Evolutionary conservation across 2,888 invertebrate genomes (phyloP).

Genomic region (Prosapia bicincta): DNA sequence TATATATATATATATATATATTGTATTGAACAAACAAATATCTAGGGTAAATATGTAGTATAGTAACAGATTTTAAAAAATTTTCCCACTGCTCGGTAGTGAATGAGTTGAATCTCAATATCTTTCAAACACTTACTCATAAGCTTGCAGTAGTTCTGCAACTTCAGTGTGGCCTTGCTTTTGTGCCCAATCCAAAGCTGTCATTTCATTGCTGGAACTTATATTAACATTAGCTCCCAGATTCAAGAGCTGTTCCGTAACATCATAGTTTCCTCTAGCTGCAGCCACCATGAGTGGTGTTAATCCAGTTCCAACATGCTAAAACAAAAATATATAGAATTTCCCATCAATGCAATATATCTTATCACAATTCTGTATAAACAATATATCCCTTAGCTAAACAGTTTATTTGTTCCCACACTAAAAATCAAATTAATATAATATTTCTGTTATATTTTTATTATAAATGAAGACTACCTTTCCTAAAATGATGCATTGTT

Average conservation of each 20-base stretch:
- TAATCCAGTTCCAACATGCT: slow-evolving; percentile 60
- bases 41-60: too few relatives aligned
- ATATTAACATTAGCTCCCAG: slow-evolving; percentile 62
- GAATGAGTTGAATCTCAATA: too few relatives aligned
- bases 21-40: neutral
- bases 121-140: slow-evolving; percentile 36
- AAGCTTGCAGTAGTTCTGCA: slow-evolving; percentile 52
- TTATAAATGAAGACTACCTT: neutral
- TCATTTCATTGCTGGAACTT: slow-evolving; percentile 62
- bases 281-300: slow-evolving; percentile 80
- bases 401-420: neutral
- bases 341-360: too few relatives aligned
- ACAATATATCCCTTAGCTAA: too few relatives aligned
- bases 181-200: slow-evolving; percentile 67
- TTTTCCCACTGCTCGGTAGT: too few relatives aligned
- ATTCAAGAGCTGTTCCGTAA: slow-evolving; percentile 65
- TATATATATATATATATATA: too few relatives aligned
- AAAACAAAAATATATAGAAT: too few relatives aligned
- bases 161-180: slow-evolving; percentile 60
- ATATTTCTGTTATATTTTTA: neutral
- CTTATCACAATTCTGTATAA: too few relatives aligned
- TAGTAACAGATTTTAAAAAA: too few relatives aligned
- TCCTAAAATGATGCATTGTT: too few relatives aligned
- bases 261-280: slow-evolving; percentile 62
- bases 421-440: neutral